Evolutionary conservation across 2,113 vertebrate genomes (phyloP).

Genomic region (Heptranchias perlo): DNA sequence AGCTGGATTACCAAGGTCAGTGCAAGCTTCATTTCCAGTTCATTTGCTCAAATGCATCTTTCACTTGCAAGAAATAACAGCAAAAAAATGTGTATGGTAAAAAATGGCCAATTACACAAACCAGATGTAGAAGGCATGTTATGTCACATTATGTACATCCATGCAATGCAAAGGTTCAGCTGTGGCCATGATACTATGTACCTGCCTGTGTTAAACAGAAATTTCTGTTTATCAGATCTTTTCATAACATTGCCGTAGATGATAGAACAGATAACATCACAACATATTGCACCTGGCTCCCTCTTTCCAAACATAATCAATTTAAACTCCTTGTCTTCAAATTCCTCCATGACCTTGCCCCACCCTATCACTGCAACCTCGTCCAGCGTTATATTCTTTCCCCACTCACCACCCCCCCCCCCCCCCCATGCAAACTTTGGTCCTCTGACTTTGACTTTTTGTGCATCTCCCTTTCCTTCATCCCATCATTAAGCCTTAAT

Average conservation of each 20-base stretch:
- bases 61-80: background rate
- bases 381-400: background rate
- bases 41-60: background rate
- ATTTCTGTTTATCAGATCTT: background rate
- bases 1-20: background rate
- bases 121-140: background rate
- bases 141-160: background rate
- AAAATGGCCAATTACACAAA: background rate
- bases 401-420: background rate
- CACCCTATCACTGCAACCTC: background rate
- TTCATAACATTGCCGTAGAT: background rate
- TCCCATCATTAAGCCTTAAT: background rate
- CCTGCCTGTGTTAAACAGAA: background rate
- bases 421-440: background rate
- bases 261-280: background rate
- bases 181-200: background rate
- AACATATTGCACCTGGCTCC: background rate
- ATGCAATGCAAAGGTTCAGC: background rate
- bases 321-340: background rate
- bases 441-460: background rate
- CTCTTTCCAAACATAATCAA: background rate
- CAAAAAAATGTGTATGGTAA: background rate
- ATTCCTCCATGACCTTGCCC: background rate
- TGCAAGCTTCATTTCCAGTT: background rate
- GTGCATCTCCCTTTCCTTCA: background rate